These are phyloP conservation scores for Zele albiditarsus DNA, from an alignment of 2,888 invertebrate genomes.

Conservation along the genomic window DNA sequence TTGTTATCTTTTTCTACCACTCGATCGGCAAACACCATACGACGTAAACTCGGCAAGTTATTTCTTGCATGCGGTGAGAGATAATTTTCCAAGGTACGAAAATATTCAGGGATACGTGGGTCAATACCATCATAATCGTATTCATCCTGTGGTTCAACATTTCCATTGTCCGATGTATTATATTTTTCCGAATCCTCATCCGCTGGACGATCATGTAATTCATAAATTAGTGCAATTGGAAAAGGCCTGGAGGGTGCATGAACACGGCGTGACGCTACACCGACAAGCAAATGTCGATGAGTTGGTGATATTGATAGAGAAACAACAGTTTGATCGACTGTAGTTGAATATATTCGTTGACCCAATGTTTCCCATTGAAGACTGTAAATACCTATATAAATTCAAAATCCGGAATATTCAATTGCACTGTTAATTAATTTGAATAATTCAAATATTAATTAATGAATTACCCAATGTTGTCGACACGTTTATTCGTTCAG, in stretches of 20 bases:
- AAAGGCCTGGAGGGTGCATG: conserved; percentile 71
- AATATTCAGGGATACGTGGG: conserved; percentile 44
- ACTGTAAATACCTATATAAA: conserved; percentile 82
- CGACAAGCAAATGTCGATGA: conserved; percentile 85
- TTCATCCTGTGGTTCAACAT: conserved; percentile 68
- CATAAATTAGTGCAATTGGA: conserved; percentile 67
- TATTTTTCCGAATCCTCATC: conserved; percentile 71
- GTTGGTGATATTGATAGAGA: conserved; percentile 90
- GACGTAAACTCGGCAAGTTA: conserved; percentile 50
- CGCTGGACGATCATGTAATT: conserved; percentile 49
- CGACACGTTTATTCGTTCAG: conserved; percentile 80
- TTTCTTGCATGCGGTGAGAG: conserved; percentile 35
- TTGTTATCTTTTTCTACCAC: conserved; percentile 58
- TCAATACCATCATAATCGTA: conserved; percentile 32
- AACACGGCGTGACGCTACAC: conserved; percentile 81
- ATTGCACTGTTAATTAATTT: background rate
- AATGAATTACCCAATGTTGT: conserved; percentile 79
- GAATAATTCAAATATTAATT: background rate
- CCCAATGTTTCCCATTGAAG: conserved; percentile 84
- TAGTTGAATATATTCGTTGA: conserved; percentile 85
- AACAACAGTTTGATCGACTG: conserved; percentile 85
- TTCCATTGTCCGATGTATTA: conserved; percentile 57
- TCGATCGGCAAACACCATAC: conserved; percentile 43
- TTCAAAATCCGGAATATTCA: conserved; percentile 20
- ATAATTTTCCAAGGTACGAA: conserved; percentile 45